These are phyloP conservation scores for Rhombomys opimus DNA, from an alignment of 2,113 vertebrate species.

Conservation along the genomic window DNA sequence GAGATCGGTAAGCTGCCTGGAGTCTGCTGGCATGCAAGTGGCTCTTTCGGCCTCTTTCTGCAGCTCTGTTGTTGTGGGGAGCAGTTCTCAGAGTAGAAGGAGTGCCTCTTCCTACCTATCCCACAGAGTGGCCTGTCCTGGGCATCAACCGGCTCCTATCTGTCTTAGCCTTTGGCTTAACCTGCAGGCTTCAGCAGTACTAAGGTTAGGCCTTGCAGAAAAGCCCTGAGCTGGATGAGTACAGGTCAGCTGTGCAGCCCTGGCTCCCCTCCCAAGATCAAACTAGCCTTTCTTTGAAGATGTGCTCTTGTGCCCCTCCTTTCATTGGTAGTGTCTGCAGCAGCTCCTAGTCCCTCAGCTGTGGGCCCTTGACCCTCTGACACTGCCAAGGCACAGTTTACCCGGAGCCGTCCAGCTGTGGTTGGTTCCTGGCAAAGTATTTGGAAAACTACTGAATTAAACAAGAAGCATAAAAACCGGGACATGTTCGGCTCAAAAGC, in stretches of 20 bases:
- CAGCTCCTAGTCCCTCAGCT: neutral
- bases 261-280: neutral
- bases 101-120: neutral
- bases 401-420: neutral
- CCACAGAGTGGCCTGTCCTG: neutral
- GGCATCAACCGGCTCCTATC: rapidly evolving
- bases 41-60: neutral
- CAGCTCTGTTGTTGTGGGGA: neutral
- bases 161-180: rapidly evolving
- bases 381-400: rapidly evolving
- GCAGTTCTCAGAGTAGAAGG: too few relatives aligned
- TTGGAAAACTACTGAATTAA: neutral
- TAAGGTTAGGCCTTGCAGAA: neutral
- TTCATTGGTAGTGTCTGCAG: neutral
- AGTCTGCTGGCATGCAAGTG: neutral
- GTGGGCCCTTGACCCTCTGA: rapidly evolving
- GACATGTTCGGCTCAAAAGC: neutral
- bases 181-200: neutral
- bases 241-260: neutral
- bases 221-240: too few relatives aligned
- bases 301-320: too few relatives aligned
- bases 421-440: neutral
- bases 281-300: neutral
- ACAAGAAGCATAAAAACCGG: too few relatives aligned
- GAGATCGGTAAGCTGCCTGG: conserved; percentile 90